Percentiles rank a stretch among this genome's conserved stretches.
Conservation (phyloP, 1,140 invertebrate genomes). For the Cyrtorhinus lividipennis region DNA sequence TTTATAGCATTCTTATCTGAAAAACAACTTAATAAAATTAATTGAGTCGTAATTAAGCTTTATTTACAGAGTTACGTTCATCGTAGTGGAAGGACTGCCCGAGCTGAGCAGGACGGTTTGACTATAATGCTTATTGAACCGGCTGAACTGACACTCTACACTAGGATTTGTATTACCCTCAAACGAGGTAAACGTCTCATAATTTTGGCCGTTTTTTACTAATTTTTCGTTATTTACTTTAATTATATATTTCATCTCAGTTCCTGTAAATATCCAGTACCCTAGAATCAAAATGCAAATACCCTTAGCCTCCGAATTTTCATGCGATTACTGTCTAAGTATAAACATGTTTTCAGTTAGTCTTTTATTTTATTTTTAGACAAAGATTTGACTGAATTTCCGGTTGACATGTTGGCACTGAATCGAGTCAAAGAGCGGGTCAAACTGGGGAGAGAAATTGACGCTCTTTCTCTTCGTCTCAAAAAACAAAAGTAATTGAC, state of each 20-base stretch:
- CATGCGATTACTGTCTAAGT: no score
- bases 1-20: background rate
- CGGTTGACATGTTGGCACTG: constrained; percentile 53
- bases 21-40: background rate
- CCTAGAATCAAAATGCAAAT: constrained; percentile 19
- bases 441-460: constrained; percentile 59
- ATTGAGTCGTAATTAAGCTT: background rate
- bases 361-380: constrained; percentile 41
- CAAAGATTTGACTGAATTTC: constrained; percentile 68
- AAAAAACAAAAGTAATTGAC: constrained; percentile 34
- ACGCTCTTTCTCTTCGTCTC: constrained; percentile 52
- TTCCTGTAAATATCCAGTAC: no score
- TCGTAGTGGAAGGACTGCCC: constrained; percentile 86
- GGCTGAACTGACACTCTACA: constrained; percentile 62
- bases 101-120: constrained; percentile 74
- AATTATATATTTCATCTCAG: no score
- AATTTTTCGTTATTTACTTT: no score
- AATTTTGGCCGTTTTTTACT: constrained; percentile 34
- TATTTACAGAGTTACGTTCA: constrained; percentile 73
- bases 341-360: no score
- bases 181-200: constrained; percentile 47
- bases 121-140: constrained; percentile 86
- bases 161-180: constrained; percentile 66
- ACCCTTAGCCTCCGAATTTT: background rate
- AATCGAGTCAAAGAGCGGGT: constrained; percentile 53